A percentile compares a stretch with the other conserved stretches of the same genome.
These are phyloP conservation scores for Nebria salina DNA, from an alignment of 2,888 invertebrate genomes.

Conservation along the genomic window DNA sequence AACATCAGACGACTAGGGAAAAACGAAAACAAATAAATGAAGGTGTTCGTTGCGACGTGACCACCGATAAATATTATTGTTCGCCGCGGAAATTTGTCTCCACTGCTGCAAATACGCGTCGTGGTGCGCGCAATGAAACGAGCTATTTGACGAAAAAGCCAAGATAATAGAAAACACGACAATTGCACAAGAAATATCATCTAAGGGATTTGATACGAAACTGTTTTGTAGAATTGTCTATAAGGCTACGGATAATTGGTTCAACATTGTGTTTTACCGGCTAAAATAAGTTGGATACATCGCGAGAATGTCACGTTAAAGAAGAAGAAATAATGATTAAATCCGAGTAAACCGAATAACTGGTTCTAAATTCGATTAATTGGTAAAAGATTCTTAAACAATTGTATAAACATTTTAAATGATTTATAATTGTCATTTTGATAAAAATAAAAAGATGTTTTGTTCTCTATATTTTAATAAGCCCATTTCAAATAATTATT, in stretches of 20 bases:
- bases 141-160: constrained; percentile 4
- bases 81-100: not conserved
- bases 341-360: too few relatives aligned
- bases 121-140: not conserved
- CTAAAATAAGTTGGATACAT: not conserved
- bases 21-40: constrained; percentile 6
- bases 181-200: not conserved
- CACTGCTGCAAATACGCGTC: constrained; percentile 1
- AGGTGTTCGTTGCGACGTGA: constrained; percentile 3
- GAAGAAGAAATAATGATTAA: too few relatives aligned
- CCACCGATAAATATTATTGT: constrained; percentile 23
- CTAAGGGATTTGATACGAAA: not conserved
- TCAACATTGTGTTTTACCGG: not conserved
- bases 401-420: too few relatives aligned
- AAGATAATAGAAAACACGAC: not conserved
- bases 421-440: too few relatives aligned
- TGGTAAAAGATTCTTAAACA: too few relatives aligned
- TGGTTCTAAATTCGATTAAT: too few relatives aligned
- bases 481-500: too few relatives aligned
- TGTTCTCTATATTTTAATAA: too few relatives aligned
- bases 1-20: not conserved
- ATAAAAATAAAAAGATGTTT: too few relatives aligned
- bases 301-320: too few relatives aligned
- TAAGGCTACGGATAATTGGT: not conserved
- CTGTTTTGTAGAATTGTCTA: not conserved